A percentile compares a stretch with the other conserved stretches of the same genome.
phyloP scores from a whole-genome alignment of 1,140 invertebrate species.

The Portunus trituberculatus region DNA sequence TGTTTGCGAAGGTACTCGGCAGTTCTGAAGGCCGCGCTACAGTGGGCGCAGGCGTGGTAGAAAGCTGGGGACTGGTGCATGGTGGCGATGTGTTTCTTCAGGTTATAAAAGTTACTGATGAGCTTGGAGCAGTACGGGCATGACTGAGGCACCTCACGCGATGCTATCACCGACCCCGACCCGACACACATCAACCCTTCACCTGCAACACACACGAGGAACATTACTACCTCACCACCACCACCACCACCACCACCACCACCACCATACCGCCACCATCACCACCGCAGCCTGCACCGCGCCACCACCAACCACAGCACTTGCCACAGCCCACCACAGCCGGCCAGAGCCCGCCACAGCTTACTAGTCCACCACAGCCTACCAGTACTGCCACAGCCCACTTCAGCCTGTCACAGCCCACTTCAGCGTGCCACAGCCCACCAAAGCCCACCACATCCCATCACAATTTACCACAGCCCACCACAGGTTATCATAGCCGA shows the following conservation, averaged over 20 bases:
- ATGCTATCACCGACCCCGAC: conserved; percentile 66
- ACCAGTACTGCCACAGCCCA: too few relatives aligned
- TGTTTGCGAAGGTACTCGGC: conserved; percentile 77
- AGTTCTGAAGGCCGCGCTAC: conserved; percentile 77
- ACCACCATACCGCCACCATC: conserved; percentile 31
- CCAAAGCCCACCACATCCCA: not conserved
- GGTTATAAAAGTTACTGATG: conserved; percentile 78
- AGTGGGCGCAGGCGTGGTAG: conserved; percentile 77
- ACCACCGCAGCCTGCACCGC: not conserved
- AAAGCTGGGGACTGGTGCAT: conserved; percentile 76
- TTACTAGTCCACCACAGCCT: too few relatives aligned
- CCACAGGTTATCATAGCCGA: not conserved
- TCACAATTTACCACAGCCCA: not conserved
- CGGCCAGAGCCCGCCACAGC: too few relatives aligned
- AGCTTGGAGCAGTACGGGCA: conserved; percentile 77
- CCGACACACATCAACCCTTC: conserved; percentile 75
- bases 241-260: conserved; percentile 65
- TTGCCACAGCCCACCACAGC: too few relatives aligned
- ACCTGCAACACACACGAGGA: conserved; percentile 67
- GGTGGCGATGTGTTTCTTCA: conserved; percentile 78
- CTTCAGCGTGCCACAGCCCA: not conserved
- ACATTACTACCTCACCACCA: conserved; percentile 38
- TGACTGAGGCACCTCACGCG: conserved; percentile 76
- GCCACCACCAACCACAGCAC: conserved; percentile 33
- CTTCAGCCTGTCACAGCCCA: not conserved